Evolutionary conservation across 2,797 vertebrate genomes (phyloP), one percentile per base, ranked within the genome.

Genomic region (Liparis tanakae): DNA sequence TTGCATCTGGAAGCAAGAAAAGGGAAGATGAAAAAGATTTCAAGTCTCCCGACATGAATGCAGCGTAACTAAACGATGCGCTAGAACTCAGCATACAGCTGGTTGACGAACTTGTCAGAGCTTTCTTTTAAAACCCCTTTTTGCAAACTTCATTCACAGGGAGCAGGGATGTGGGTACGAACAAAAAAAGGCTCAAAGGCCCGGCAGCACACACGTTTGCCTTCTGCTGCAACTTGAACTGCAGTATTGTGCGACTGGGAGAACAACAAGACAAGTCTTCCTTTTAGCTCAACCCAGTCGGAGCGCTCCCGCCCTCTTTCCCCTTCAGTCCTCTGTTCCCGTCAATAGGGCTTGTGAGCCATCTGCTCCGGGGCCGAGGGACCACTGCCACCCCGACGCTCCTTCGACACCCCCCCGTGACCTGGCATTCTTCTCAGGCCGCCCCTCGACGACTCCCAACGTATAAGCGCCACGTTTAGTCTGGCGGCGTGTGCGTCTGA

Each of bases 261-360:
- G 70, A 85, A 88, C 81, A 91, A 89, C 89, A 83, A 89, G 87
- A 89, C 90, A 91, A 87, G 90, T 91, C 86, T 89, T 91, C 86
- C 79, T 87, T 91, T 93, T 79, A 89, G 89, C 78, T 68, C 20
- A 86, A 82, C 48, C 69, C 67, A 17, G 60, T 76, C 84, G 83
- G 77, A 88, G 83, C 72, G 22, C 70, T 67, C 83, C 89, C 89
- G 79, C 86, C 87, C 83, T 88, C 75, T 78, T 82, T 82, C 65
- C 73, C 70, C 74, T 79, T 63, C 70, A 55, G 7, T 46, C 55
- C 80, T 81, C 78, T 81, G 73, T 85, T 87, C 76, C 70, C 10
- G 4, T 92, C 88, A 91, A 92, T 85, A 83, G 87, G 69, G 69
- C 72, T 88, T 86, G 74, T 85, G 83, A 74, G 80, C 92, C 91